Percentiles rank a stretch among this genome's conserved stretches.
These are phyloP conservation scores for Paraescarpia echinospica DNA, from an alignment of 1,140 invertebrate genomes.

Conservation along the genomic window DNA sequence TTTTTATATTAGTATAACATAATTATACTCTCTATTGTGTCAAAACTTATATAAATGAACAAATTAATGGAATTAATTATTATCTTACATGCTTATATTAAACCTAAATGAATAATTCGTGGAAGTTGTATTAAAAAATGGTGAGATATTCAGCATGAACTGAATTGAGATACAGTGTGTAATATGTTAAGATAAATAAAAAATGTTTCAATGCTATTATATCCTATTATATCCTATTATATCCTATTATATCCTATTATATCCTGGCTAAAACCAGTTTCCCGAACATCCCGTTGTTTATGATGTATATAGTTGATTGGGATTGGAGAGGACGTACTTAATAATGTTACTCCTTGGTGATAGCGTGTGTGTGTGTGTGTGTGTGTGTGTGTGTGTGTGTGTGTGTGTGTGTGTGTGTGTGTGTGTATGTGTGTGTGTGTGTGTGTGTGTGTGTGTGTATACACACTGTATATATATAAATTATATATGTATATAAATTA, in stretches of 20 bases:
- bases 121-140: background rate
- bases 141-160: background rate
- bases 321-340: too few species aligned
- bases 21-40: too few species aligned
- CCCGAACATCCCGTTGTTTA: background rate
- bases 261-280: background rate
- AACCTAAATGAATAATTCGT: background rate
- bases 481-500: background rate
- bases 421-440: slow-evolving; percentile 14
- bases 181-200: background rate
- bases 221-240: too few species aligned
- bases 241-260: too few species aligned
- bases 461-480: background rate
- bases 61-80: too few species aligned
- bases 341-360: background rate
- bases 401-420: slow-evolving; percentile 17
- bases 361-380: slow-evolving; percentile 13
- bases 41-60: too few species aligned
- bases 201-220: too few species aligned
- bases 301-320: too few species aligned
- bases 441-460: too few species aligned
- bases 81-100: too few species aligned
- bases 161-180: background rate
- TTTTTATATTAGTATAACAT: too few species aligned
- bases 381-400: slow-evolving; percentile 17